Percentiles rank a stretch among this genome's conserved stretches.
These are phyloP conservation scores for Semotilus atromaculatus DNA, from an alignment of 2,797 vertebrate genomes.

Conservation along the genomic window DNA sequence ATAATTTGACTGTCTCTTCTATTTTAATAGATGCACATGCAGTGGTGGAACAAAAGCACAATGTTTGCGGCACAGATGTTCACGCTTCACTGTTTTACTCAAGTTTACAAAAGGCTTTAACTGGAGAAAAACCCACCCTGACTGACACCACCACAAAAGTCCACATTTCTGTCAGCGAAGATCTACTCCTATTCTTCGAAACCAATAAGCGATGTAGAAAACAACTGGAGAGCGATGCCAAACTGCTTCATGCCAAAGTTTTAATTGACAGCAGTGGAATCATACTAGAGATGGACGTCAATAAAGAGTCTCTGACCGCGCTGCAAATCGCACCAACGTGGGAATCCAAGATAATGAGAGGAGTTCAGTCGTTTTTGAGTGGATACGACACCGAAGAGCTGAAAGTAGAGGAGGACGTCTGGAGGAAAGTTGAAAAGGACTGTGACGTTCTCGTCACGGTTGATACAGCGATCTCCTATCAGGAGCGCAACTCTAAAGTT, in stretches of 20 bases:
- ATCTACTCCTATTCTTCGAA: slow-evolving; percentile 52
- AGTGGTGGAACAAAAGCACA: slow-evolving; percentile 58
- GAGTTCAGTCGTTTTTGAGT: slow-evolving; percentile 50
- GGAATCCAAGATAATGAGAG: slow-evolving; percentile 51
- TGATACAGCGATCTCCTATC: slow-evolving; percentile 50
- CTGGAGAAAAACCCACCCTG: slow-evolving; percentile 42
- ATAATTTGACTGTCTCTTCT: neutral
- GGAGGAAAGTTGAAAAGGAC: slow-evolving; percentile 55
- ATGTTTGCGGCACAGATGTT: slow-evolving; percentile 49
- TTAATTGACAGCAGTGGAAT: slow-evolving; percentile 46
- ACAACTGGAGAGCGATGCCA: slow-evolving; percentile 51
- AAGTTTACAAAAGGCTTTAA: slow-evolving; percentile 58
- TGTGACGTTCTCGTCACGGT: slow-evolving; percentile 23
- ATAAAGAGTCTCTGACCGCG: slow-evolving; percentile 55
- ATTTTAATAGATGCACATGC: slow-evolving; percentile 58
- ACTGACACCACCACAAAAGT: slow-evolving; percentile 43
- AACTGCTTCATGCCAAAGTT: slow-evolving; percentile 53
- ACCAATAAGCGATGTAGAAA: slow-evolving; percentile 39
- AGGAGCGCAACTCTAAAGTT: slow-evolving; percentile 41
- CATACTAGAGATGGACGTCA: slow-evolving; percentile 56
- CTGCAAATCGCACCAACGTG: slow-evolving; percentile 60
- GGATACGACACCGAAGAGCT: slow-evolving; percentile 50
- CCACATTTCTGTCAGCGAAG: slow-evolving; percentile 44
- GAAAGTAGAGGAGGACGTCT: slow-evolving; percentile 54
- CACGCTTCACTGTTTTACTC: slow-evolving; percentile 58